Evolutionary conservation across 2,888 invertebrate genomes (phyloP).

Genomic region (Melanargia galathea): DNA sequence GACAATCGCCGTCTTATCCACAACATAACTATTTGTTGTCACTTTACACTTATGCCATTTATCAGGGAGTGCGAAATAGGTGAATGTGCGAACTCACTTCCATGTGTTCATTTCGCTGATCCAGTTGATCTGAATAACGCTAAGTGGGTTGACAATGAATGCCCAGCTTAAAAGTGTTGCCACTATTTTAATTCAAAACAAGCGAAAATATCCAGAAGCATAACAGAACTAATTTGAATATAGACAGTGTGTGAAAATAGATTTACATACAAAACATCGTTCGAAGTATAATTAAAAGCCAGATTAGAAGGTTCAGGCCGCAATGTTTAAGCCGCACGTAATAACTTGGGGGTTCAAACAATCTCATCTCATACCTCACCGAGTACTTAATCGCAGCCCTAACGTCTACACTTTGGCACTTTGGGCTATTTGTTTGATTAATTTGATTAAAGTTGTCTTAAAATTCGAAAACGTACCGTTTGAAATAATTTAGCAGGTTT

Average conservation of each 20-base stretch:
- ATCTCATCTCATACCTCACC: constrained; percentile 19
- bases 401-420: constrained; percentile 15
- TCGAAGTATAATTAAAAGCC: constrained; percentile 16
- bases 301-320: constrained; percentile 19
- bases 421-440: constrained; percentile 14
- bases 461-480: neutral
- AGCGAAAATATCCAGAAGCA: too few relatives aligned
- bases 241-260: neutral
- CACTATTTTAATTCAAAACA: too few relatives aligned
- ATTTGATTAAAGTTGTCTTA: constrained; percentile 10
- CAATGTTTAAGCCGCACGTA: constrained; percentile 24
- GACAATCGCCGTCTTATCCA: too few relatives aligned
- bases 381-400: constrained; percentile 12
- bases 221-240: neutral
- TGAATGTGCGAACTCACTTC: too few relatives aligned
- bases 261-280: neutral
- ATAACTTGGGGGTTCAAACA: constrained; percentile 25
- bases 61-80: too few relatives aligned
- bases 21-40: too few relatives aligned
- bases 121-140: too few relatives aligned
- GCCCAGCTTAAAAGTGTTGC: too few relatives aligned
- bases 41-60: too few relatives aligned
- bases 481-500: neutral
- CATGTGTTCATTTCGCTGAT: too few relatives aligned
- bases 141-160: too few relatives aligned